Percentiles rank a stretch among this genome's conserved stretches.
Conservation (phyloP, 2,113 vertebrate genomes). For the Rattus norvegicus region DNA sequence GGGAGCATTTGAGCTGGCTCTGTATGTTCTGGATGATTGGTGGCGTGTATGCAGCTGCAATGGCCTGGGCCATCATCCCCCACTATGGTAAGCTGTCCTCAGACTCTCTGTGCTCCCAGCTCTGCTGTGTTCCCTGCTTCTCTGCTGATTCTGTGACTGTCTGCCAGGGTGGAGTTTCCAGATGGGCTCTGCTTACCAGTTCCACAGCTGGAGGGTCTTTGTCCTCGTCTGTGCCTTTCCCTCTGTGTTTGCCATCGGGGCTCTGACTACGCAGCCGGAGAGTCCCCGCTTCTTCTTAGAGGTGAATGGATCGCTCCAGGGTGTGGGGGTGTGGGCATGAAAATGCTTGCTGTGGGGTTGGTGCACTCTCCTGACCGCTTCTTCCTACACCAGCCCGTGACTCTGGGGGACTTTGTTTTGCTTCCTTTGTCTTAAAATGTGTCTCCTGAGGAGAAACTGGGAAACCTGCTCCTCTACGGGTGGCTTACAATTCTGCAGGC, state of each 20-base stretch:
- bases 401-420: not conserved
- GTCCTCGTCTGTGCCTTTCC: constrained; percentile 98
- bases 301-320: constrained; percentile 83
- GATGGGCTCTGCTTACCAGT: constrained; percentile 99
- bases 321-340: not conserved
- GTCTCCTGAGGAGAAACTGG: not conserved
- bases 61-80: constrained; percentile 99
- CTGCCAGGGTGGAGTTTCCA: constrained; percentile 97
- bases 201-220: constrained; percentile 99
- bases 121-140: not conserved
- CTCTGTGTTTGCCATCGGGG: constrained; percentile 96
- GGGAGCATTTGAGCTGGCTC: constrained; percentile 98
- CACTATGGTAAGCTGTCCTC: constrained; percentile 93
- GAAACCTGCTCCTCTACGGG: not conserved
- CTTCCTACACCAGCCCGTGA: not conserved
- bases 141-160: constrained; percentile 13
- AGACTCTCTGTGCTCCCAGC: not conserved
- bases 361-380: not conserved
- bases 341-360: not conserved
- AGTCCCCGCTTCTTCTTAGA: constrained; percentile 98
- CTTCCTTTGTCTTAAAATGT: constrained; percentile 9
- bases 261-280: constrained; percentile 97
- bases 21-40: constrained; percentile 99
- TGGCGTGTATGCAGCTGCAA: constrained; percentile 97
- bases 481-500: not conserved